A percentile compares a stretch with the other conserved stretches of the same genome.
These are phyloP conservation scores for Drosophila nasuta DNA, from an alignment of 1,140 invertebrate genomes.

Conservation along the genomic window DNA sequence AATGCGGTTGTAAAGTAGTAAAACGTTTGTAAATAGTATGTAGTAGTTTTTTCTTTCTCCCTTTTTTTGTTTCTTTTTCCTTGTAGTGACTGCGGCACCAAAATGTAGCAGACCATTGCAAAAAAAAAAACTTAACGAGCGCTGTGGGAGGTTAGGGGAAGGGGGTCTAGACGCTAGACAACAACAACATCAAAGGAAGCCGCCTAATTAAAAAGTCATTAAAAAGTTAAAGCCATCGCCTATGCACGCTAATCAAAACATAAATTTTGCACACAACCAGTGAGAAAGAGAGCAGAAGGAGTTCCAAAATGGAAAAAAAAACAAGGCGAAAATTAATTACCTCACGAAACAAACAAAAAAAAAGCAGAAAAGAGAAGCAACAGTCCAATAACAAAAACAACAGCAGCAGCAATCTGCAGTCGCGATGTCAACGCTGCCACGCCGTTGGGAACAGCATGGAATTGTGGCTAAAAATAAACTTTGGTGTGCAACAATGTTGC, in stretches of 20 bases:
- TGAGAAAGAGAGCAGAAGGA: constrained; percentile 1
- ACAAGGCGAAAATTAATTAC: constrained; percentile 75
- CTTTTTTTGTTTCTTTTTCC: too few species aligned
- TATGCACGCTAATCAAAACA: constrained; percentile 76
- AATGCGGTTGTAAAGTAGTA: constrained; percentile 76
- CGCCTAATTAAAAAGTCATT: constrained; percentile 80
- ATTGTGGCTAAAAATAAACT: constrained; percentile 77
- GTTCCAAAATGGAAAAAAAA: constrained; percentile 27
- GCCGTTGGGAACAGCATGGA: constrained; percentile 65
- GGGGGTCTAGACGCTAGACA: constrained; percentile 21
- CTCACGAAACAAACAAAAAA: constrained; percentile 64
- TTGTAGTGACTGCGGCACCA: constrained; percentile 22
- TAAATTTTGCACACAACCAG: constrained; percentile 62
- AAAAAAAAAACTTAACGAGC: constrained; percentile 26
- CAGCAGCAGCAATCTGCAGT: constrained; percentile 30
- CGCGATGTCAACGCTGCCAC: constrained; percentile 60
- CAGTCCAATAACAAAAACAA: constrained; percentile 31
- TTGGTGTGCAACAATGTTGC: constrained; percentile 74
- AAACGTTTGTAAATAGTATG: constrained; percentile 31
- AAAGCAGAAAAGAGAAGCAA: constrained; percentile 38
- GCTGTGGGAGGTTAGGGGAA: not conserved
- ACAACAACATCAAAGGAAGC: constrained; percentile 56
- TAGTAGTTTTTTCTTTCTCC: constrained; percentile 37
- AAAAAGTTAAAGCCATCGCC: constrained; percentile 71
- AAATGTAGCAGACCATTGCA: constrained; percentile 51